Conservation (phyloP, 2,888 invertebrate species). For the Erannis defoliaria region DNA sequence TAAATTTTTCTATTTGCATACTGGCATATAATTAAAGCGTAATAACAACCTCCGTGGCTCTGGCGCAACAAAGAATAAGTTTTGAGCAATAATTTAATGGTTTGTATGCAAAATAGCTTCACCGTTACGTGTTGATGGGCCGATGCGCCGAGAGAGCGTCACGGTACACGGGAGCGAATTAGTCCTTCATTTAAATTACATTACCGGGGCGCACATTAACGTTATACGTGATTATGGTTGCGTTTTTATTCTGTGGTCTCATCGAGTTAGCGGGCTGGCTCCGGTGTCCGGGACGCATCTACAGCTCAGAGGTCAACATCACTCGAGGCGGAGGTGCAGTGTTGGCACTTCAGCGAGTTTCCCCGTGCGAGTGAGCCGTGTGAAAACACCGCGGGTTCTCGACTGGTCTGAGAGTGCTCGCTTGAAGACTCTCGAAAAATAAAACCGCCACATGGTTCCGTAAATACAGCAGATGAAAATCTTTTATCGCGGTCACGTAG, state of each 20-base stretch:
- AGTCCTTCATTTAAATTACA: conserved; percentile 85
- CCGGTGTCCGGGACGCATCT: conserved; percentile 60
- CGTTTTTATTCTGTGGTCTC: conserved; percentile 66
- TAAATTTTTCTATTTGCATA: conserved; percentile 83
- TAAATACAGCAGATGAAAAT: conserved; percentile 87
- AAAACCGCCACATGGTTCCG: conserved; percentile 85
- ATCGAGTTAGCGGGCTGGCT: conserved; percentile 61
- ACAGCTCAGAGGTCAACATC: conserved; percentile 63
- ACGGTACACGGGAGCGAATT: conserved; percentile 82
- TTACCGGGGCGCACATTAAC: conserved; percentile 72
- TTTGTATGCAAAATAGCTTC: conserved; percentile 85
- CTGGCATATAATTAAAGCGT: conserved; percentile 82
- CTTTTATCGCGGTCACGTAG: conserved; percentile 87
- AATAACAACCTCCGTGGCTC: conserved; percentile 83
- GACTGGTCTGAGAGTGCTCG: conserved; percentile 64
- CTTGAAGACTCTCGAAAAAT: conserved; percentile 80
- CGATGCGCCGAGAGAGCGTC: conserved; percentile 80
- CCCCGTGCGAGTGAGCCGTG: conserved; percentile 74
- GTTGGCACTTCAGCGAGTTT: conserved; percentile 58
- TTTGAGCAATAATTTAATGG: conserved; percentile 87
- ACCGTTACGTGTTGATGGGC: conserved; percentile 85
- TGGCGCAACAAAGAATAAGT: conserved; percentile 85
- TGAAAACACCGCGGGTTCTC: conserved; percentile 77
- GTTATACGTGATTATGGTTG: conserved; percentile 68
- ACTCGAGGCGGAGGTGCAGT: conserved; percentile 54